Conservation (phyloP, 92 coral and sea anemone species). For the Zoanthus solanderi region DNA sequence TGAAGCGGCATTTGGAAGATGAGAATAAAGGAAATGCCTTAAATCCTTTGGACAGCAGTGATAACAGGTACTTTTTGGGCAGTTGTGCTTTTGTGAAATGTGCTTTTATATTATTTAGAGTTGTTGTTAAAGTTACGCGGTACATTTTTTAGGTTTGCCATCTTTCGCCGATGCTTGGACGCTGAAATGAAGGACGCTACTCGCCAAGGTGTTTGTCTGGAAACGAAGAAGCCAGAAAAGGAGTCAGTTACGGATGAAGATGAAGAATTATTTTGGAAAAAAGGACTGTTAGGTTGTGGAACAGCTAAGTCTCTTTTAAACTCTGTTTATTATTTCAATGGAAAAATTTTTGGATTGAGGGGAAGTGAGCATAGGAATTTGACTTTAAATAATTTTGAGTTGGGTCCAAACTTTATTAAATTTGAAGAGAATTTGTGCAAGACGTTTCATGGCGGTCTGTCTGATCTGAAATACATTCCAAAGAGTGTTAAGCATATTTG, state of each 20-base stretch:
- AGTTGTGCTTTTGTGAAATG: slow-evolving; percentile 57
- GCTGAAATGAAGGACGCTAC: slow-evolving; percentile 74
- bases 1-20: slow-evolving; percentile 28
- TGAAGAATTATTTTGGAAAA: slow-evolving; percentile 68
- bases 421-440: slow-evolving; percentile 63
- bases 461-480: slow-evolving; percentile 67
- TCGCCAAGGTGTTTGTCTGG: slow-evolving; percentile 52
- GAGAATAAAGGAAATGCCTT: slow-evolving; percentile 47
- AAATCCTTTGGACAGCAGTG: slow-evolving; percentile 62
- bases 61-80: slow-evolving; percentile 50
- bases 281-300: background rate
- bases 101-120: slow-evolving; percentile 46
- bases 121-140: slow-evolving; percentile 45
- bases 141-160: slow-evolving; percentile 61
- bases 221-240: slow-evolving; percentile 61
- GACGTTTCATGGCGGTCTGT: slow-evolving; percentile 1
- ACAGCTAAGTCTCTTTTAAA: slow-evolving; percentile 62
- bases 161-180: slow-evolving; percentile 61
- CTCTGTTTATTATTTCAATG: slow-evolving; percentile 32
- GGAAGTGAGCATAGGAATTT: slow-evolving; percentile 66
- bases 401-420: slow-evolving; percentile 24
- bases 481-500: slow-evolving; percentile 62
- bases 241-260: slow-evolving; percentile 68
- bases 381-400: slow-evolving; percentile 58
- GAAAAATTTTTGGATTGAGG: slow-evolving; percentile 58